Conservation (phyloP, 2,113 vertebrate species). For the Rhinichthys klamathensis region DNA sequence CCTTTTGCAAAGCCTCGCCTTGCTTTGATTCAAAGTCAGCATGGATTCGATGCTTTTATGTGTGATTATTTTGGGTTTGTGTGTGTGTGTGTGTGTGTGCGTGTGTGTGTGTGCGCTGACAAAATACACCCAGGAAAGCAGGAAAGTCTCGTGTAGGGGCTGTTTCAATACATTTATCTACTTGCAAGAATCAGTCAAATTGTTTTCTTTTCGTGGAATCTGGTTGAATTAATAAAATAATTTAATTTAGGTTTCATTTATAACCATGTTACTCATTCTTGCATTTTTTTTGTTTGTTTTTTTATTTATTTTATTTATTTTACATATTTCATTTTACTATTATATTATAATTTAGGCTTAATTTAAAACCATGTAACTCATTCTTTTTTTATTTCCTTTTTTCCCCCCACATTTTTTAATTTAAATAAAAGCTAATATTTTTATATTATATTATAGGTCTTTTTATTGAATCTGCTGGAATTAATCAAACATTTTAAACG, state of each 20-base stretch:
- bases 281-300: too few relatives aligned
- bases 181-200: not conserved
- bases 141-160: not conserved
- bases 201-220: not conserved
- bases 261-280: too few relatives aligned
- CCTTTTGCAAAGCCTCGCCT: not conserved
- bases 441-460: not conserved
- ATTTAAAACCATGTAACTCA: too few relatives aligned
- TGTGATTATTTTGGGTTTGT: not conserved
- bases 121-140: not conserved
- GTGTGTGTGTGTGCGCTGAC: not conserved
- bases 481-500: not conserved
- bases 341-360: not conserved
- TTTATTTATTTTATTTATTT: too few relatives aligned
- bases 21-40: constrained; percentile 10
- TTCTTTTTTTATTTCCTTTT: too few relatives aligned
- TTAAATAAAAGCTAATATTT: too few relatives aligned
- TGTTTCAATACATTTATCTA: not conserved
- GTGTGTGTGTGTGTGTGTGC: not conserved
- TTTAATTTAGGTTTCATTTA: not conserved
- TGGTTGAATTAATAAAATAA: not conserved
- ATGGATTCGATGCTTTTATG: not conserved
- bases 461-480: not conserved
- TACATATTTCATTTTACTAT: not conserved
- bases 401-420: too few relatives aligned